Percentiles rank a stretch among this genome's conserved stretches.
These are phyloP conservation scores for Poecilia gillii DNA, from an alignment of 2,797 vertebrate genomes.

Conservation along the genomic window DNA sequence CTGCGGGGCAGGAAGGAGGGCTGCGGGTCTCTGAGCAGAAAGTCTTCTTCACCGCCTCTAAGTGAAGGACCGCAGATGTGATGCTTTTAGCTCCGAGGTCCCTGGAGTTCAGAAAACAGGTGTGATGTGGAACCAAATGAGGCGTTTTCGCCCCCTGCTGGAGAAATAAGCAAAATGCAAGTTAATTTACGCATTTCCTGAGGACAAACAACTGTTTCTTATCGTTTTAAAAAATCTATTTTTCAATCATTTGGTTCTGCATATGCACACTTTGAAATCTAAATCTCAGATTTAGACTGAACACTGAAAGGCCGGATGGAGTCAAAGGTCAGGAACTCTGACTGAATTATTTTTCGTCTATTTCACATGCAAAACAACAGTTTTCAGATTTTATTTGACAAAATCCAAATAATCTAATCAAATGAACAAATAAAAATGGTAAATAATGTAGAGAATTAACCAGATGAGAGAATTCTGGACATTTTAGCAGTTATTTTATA, in stretches of 20 bases:
- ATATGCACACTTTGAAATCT: neutral
- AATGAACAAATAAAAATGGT: neutral
- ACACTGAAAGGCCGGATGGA: neutral
- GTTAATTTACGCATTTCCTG: neutral
- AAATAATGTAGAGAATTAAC: neutral
- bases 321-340: neutral
- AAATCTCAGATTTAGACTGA: neutral
- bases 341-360: neutral
- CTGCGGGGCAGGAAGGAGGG: neutral
- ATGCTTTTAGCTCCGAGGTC: slow-evolving; percentile 1
- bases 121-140: slow-evolving; percentile 9
- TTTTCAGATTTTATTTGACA: neutral
- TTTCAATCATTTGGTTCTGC: neutral
- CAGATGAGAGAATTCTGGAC: neutral
- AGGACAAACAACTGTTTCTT: neutral
- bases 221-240: neutral
- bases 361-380: neutral
- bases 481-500: too few species aligned
- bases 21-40: neutral
- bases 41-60: neutral
- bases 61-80: slow-evolving; percentile 5
- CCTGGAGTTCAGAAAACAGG: slow-evolving; percentile 28
- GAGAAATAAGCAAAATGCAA: slow-evolving; percentile 10
- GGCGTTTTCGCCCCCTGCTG: slow-evolving; percentile 29
- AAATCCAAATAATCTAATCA: neutral